phyloP scores from a whole-genome alignment of 2,797 vertebrate species.

The Gymnocypris eckloni region DNA sequence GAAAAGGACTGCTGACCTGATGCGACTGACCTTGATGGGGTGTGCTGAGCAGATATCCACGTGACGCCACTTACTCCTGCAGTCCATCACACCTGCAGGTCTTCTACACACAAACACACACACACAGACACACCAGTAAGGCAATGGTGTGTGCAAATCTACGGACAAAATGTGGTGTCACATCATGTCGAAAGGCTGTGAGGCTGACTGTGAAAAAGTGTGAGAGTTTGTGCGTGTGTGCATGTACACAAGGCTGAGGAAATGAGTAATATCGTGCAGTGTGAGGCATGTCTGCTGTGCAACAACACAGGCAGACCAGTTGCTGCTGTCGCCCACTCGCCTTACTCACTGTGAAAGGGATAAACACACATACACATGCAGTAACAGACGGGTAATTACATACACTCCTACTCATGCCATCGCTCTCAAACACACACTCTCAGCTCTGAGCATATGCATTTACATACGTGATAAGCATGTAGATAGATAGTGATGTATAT shows the following conservation, averaged over 20 bases:
- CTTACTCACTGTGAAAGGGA: slow-evolving; percentile 80
- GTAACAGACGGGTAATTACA: slow-evolving; percentile 53
- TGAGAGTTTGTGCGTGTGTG: slow-evolving; percentile 61
- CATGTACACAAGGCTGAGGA: slow-evolving; percentile 81
- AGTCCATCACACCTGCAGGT: slow-evolving; percentile 42
- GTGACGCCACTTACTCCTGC: slow-evolving; percentile 66
- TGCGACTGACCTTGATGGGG: slow-evolving; percentile 76
- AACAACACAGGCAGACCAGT: slow-evolving; percentile 83
- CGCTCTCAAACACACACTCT: slow-evolving; percentile 42
- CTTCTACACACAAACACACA: slow-evolving; percentile 31
- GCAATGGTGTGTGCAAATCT: slow-evolving; percentile 20
- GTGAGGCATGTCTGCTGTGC: slow-evolving; percentile 85
- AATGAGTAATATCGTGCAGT: slow-evolving; percentile 86
- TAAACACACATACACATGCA: slow-evolving; percentile 49
- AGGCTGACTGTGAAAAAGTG: slow-evolving; percentile 43
- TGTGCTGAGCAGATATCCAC: slow-evolving; percentile 70
- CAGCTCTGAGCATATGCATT: slow-evolving; percentile 37
- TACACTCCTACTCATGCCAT: slow-evolving; percentile 50
- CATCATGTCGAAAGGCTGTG: slow-evolving; percentile 66
- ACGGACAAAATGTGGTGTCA: slow-evolving; percentile 66
- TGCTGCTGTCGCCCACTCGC: slow-evolving; percentile 83
- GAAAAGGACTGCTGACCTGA: slow-evolving; percentile 35
- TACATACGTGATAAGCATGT: slow-evolving; percentile 52
- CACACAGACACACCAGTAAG: slow-evolving; percentile 15
- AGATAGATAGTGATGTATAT: slow-evolving; percentile 59